These are phyloP conservation scores for Drosophila tsacasi DNA, from an alignment of 1,140 invertebrate genomes.

Conservation along the genomic window DNA sequence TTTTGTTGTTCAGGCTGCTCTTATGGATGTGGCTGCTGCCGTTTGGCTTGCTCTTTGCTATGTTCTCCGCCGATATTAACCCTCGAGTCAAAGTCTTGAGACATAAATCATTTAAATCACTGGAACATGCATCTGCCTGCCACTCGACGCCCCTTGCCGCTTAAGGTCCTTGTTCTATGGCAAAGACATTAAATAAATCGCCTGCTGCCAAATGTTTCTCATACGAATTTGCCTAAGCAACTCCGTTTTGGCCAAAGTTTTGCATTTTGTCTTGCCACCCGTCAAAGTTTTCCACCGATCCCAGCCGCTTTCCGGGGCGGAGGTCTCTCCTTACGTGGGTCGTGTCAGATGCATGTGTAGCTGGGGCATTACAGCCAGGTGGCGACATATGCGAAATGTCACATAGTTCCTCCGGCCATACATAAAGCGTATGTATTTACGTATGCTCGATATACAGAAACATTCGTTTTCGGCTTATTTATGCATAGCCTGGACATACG, in stretches of 20 bases:
- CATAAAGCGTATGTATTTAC: slow-evolving; percentile 18
- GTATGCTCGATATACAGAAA: slow-evolving; percentile 24
- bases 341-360: slow-evolving; percentile 73
- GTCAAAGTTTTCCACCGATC: slow-evolving; percentile 34
- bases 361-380: slow-evolving; percentile 76
- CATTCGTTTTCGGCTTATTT: slow-evolving; percentile 48
- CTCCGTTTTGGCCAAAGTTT: slow-evolving; percentile 71
- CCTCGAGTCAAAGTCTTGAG: slow-evolving; percentile 74
- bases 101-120: slow-evolving; percentile 83
- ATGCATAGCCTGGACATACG: slow-evolving; percentile 40
- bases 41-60: slow-evolving; percentile 36
- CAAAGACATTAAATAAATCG: slow-evolving; percentile 83
- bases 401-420: slow-evolving; percentile 63
- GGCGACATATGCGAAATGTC: slow-evolving; percentile 80
- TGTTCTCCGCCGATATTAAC: slow-evolving; percentile 71
- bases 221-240: slow-evolving; percentile 82
- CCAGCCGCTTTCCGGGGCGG: not conserved
- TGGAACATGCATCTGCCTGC: slow-evolving; percentile 74
- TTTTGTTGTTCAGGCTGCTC: slow-evolving; percentile 34
- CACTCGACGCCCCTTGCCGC: slow-evolving; percentile 6
- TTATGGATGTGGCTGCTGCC: slow-evolving; percentile 29
- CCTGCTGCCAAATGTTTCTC: slow-evolving; percentile 81
- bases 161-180: slow-evolving; percentile 33
- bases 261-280: slow-evolving; percentile 65
- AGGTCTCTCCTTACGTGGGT: slow-evolving; percentile 32